Evolutionary conservation across 1,140 invertebrate genomes (phyloP).

Genomic region (Drosophila arizonae): DNA sequence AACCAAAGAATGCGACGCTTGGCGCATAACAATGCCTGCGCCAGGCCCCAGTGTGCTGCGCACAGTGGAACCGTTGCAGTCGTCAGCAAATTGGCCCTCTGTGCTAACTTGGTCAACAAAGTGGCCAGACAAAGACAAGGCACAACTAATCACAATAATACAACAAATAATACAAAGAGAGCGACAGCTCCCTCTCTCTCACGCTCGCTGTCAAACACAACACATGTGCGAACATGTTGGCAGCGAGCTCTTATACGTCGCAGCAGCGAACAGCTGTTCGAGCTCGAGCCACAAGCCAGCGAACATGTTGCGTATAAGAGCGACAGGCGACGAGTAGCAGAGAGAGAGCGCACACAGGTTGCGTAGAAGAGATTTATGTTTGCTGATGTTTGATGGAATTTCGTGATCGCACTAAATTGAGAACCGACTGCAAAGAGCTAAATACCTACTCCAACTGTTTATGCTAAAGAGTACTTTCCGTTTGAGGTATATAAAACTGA

Average conservation of each 20-base stretch:
- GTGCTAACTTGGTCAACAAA: slow-evolving; percentile 23
- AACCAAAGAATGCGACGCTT: slow-evolving; percentile 61
- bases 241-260: slow-evolving; percentile 49
- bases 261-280: slow-evolving; percentile 61
- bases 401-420: slow-evolving; percentile 45
- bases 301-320: slow-evolving; percentile 65
- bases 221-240: slow-evolving; percentile 60
- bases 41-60: slow-evolving; percentile 25
- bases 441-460: neutral
- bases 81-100: slow-evolving; percentile 20
- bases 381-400: slow-evolving; percentile 26
- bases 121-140: slow-evolving; percentile 8
- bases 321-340: neutral
- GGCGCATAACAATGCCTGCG: slow-evolving; percentile 64
- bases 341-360: slow-evolving; percentile 24
- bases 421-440: neutral
- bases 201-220: slow-evolving; percentile 8
- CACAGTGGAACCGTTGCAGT: slow-evolving; percentile 29
- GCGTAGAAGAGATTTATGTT: slow-evolving; percentile 24
- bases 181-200: neutral
- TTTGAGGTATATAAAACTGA: too few relatives aligned
- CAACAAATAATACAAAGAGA: slow-evolving; percentile 14
- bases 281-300: slow-evolving; percentile 33
- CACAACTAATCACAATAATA: slow-evolving; percentile 11
- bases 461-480: neutral